A percentile compares a stretch with the other conserved stretches of the same genome.
phyloP scores from a whole-genome alignment of 2,888 invertebrate genomes.

The Ametastegia equiseti region DNA sequence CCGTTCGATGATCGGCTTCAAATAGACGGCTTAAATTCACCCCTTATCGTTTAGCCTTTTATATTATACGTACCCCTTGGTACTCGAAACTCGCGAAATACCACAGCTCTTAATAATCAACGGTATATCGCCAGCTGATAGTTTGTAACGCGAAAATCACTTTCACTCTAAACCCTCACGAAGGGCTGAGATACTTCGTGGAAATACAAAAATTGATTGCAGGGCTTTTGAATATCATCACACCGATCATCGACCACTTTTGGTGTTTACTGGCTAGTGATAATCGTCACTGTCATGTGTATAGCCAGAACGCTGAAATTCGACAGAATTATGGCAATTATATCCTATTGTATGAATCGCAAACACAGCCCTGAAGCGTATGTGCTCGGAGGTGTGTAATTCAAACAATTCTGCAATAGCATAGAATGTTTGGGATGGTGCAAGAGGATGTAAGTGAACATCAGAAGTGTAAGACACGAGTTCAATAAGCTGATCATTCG shows the following conservation, averaged over 20 bases:
- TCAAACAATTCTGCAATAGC: neutral
- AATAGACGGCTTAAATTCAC: conserved; percentile 13
- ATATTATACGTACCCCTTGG: too few species aligned
- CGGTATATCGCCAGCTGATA: too few species aligned
- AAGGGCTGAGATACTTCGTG: neutral
- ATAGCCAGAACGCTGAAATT: neutral
- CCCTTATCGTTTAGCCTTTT: neutral
- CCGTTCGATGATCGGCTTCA: conserved; percentile 20
- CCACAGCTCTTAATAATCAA: neutral
- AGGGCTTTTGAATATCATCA: neutral
- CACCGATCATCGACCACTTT: neutral
- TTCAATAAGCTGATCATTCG: too few species aligned
- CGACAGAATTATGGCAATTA: neutral
- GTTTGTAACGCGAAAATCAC: neutral
- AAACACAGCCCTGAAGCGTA: neutral
- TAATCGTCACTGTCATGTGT: neutral
- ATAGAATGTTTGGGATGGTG: neutral
- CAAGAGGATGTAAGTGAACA: neutral
- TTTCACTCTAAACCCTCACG: too few species aligned
- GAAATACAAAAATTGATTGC: neutral
- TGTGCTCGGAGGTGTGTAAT: neutral
- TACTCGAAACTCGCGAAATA: neutral
- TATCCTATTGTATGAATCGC: neutral
- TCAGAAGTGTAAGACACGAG: neutral
- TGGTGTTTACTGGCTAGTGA: too few species aligned